Evolutionary conservation across 2,797 vertebrate genomes (phyloP), one percentile per base, ranked within the genome.

Genomic region (Lindbergichthys nudifrons): DNA sequence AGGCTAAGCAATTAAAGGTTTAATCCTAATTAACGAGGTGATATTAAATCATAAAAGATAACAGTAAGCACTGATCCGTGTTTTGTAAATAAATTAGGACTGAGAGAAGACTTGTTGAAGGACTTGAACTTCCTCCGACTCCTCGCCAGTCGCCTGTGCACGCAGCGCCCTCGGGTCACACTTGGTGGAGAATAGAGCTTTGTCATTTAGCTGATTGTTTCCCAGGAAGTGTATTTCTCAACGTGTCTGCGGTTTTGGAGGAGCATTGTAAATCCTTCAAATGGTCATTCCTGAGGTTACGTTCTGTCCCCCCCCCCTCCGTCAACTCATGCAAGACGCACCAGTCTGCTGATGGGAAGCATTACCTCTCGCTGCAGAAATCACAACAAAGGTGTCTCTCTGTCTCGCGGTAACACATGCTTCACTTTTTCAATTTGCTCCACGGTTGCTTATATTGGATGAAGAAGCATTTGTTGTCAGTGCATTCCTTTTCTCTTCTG

Each of bases 161-260:
- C 70, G 76, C 76, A 3, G 57, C 16, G 57, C 78, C 90, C 84
- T 47, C 47, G 3, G 75, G 88, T 86, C 62, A 79, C 74, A 63
- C 36, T 5, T 51, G 10, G 32, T 64, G 75, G 79, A 81, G 77
- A 82, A 82, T 63, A n/a, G 65, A 71, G 64, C 71, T 82, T 81
- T 87, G 73, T 88, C 81, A 86, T 88, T 88, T 83, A 8, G 48
- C 74, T 84, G 81, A 90, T 88, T 75, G 62, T 90, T 87, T 87
- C 83, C 79, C 86, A 46, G 83, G 90, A 89, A 86, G 84, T 90
- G 84, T 91, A 86, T 89, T 88, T 85, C 73, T 75, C 71, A 11
- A 43, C 59, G 42, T 67, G 87, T 87, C 26, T 92, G 91, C 41
- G 87, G 85, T 88, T 87, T 75, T 69, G 47, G 30, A 56, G 50